Percentiles rank a stretch among this genome's conserved stretches.
phyloP scores from a whole-genome alignment of 2,888 invertebrate species.

The Linhomoeus sp. region DNA sequence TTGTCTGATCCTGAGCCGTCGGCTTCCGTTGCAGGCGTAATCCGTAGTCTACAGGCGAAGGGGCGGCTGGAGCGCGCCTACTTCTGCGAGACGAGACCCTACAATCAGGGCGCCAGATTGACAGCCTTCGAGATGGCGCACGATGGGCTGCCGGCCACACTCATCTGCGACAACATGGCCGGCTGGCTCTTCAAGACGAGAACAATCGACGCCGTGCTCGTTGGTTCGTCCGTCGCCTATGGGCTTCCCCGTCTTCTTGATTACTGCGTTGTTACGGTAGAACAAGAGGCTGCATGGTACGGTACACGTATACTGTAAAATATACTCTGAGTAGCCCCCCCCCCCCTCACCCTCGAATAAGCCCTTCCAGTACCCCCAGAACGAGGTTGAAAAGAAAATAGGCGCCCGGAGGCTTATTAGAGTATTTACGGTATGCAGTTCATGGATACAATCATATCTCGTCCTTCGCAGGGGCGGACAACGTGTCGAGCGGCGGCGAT shows the following conservation, averaged over 20 bases:
- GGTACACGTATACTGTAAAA: too few relatives aligned
- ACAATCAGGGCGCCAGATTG: slow-evolving; percentile 67
- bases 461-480: slow-evolving; percentile 49
- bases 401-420: too few relatives aligned
- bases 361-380: too few relatives aligned
- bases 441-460: too few relatives aligned
- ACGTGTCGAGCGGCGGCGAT: slow-evolving; percentile 87
- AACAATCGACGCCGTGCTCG: slow-evolving; percentile 72
- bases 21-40: slow-evolving; percentile 41
- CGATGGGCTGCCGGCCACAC: slow-evolving; percentile 52
- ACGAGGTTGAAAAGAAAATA: too few relatives aligned
- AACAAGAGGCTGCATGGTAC: too few relatives aligned
- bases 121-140: slow-evolving; percentile 71
- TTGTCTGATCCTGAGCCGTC: background rate
- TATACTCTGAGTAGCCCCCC: too few relatives aligned
- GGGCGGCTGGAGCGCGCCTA: slow-evolving; percentile 54
- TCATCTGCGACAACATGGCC: slow-evolving; percentile 87
- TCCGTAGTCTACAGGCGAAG: slow-evolving; percentile 51
- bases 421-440: too few relatives aligned
- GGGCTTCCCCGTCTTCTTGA: too few relatives aligned
- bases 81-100: slow-evolving; percentile 92
- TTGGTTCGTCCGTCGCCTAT: too few relatives aligned
- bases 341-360: too few relatives aligned
- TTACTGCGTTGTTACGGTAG: too few relatives aligned
- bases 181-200: slow-evolving; percentile 65